phyloP scores from a whole-genome alignment of 2,113 vertebrate genomes.

The Excalfactoria chinensis region DNA sequence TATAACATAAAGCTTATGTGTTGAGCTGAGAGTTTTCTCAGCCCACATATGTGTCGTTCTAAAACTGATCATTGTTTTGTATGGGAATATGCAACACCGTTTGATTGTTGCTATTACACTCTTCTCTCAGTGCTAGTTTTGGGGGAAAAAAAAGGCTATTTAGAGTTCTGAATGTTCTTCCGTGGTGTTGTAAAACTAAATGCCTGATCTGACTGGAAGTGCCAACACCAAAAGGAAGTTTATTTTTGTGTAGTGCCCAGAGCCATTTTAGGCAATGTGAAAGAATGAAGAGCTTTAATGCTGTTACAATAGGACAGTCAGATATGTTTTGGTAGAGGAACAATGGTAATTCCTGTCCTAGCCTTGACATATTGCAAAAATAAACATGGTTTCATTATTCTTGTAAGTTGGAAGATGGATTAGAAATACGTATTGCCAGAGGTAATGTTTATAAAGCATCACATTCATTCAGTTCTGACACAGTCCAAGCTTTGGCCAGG shows the following conservation, averaged over 20 bases:
- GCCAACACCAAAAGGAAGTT: neutral
- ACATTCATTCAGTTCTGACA: neutral
- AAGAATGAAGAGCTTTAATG: neutral
- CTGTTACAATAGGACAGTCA: neutral
- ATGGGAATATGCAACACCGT: neutral
- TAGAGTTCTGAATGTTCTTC: neutral
- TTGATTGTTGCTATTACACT: neutral
- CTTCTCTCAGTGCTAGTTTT: neutral
- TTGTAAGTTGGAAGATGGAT: neutral
- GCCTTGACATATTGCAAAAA: neutral
- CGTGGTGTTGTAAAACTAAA: neutral
- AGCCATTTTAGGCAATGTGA: neutral
- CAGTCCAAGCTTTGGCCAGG: neutral
- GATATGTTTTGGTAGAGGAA: neutral
- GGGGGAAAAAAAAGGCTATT: neutral
- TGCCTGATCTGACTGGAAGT: neutral
- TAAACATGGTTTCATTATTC: fast-evolving
- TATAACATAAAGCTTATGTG: neutral
- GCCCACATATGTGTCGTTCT: fast-evolving
- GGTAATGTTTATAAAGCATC: neutral
- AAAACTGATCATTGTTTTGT: neutral
- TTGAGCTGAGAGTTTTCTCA: neutral
- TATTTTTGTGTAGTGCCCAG: neutral
- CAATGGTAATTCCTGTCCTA: neutral
- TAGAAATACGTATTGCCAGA: neutral